Evolutionary conservation across 2,113 vertebrate genomes (phyloP).

Genomic region (Chionis minor): DNA sequence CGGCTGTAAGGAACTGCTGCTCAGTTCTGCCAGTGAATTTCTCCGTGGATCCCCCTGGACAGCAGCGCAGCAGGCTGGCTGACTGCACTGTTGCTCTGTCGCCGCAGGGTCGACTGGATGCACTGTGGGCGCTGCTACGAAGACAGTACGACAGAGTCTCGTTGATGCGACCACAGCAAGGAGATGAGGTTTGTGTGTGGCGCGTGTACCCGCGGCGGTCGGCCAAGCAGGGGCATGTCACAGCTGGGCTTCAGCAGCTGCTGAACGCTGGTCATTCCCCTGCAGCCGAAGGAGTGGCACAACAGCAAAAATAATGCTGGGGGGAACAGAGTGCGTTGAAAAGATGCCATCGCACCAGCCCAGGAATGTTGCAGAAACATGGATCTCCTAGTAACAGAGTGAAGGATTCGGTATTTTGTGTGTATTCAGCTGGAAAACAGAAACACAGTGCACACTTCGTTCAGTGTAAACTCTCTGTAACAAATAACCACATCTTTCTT

Average conservation of each 20-base stretch:
- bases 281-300: neutral
- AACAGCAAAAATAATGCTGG: fast-evolving
- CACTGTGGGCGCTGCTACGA: slow-evolving; percentile 89
- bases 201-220: fast-evolving
- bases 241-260: neutral
- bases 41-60: fast-evolving
- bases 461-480: neutral
- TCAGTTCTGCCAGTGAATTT: fast-evolving
- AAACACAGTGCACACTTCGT: neutral
- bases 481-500: neutral
- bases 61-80: neutral
- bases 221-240: neutral
- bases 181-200: slow-evolving; percentile 84
- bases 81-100: neutral
- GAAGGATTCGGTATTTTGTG: neutral
- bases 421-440: neutral
- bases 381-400: neutral
- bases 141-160: slow-evolving; percentile 92
- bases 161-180: slow-evolving; percentile 91
- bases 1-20: fast-evolving
- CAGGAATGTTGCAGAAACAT: fast-evolving
- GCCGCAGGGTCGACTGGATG: slow-evolving; percentile 88
- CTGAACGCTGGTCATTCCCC: neutral
- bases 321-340: fast-evolving
- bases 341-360: neutral